Evolutionary conservation across 1,140 invertebrate species (phyloP).

Genomic region (Mizuhopecten yessoensis): DNA sequence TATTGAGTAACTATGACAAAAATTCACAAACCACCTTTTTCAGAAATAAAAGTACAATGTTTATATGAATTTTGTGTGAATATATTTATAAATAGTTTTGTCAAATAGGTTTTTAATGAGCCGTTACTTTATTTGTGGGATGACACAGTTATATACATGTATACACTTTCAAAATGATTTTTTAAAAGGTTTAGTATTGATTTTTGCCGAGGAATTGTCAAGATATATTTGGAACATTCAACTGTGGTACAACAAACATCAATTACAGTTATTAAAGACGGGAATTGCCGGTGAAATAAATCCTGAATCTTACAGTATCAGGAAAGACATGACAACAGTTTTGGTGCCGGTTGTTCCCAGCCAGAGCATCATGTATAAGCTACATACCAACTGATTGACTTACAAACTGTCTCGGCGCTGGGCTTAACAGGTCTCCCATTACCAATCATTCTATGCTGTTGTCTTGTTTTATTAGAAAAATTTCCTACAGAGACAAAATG

Average conservation of each 20-base stretch:
- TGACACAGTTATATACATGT: background rate
- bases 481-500: background rate
- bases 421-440: background rate
- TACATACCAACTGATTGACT: no score
- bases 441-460: background rate
- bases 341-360: background rate
- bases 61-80: background rate
- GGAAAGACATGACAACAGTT: background rate
- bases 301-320: slow-evolving; percentile 3
- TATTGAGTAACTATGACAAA: background rate
- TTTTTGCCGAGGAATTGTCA: background rate
- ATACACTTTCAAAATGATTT: background rate
- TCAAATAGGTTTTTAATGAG: background rate
- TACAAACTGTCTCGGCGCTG: background rate
- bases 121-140: background rate
- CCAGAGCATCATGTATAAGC: background rate
- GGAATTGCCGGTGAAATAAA: background rate
- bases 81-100: background rate
- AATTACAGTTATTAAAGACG: background rate
- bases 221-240: slow-evolving; percentile 29
- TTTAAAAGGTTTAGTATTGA: background rate
- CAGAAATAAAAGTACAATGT: background rate
- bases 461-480: background rate
- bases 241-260: slow-evolving; percentile 5
- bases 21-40: background rate